Evolutionary conservation across 1,140 invertebrate genomes (phyloP), one percentile per base, ranked within the genome.

Genomic region (Chironomus tepperi): DNA sequence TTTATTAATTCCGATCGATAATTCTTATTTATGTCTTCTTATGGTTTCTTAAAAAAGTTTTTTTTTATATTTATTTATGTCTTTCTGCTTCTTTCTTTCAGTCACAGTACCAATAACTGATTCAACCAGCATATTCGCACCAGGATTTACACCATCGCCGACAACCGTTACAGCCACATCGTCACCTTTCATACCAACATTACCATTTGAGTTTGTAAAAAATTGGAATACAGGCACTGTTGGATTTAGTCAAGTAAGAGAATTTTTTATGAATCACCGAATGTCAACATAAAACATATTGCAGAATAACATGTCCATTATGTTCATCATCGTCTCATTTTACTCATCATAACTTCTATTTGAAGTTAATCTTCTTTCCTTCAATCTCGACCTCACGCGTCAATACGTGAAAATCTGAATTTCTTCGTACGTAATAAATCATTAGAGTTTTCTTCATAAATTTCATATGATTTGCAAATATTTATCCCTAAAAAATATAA

Each of bases 71-170:
- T 57, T 57, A 57, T 57, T 57, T 57, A 1, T 7, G 7, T 70
- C 65, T 70, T n/a, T 34, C 18, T 21, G 1, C 64, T 18, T 67
- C 2, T 67, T 16, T 67, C 64, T 67, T 19, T 70, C 65, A 70
- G 65, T 70, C 18, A 70, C 65, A 18, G 65, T 70, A 18, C 65
- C 65, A 70, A 70, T 70, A 70, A 70, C 65, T 70, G 65, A 70
- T 21, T 70, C 65, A n/a, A 57, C 47, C n/a, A 70, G 65, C 65
- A 70, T 70, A 18, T 70, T 70, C 18, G 19, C 65, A 18, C 19
- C 65, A 70, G 19, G 65, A 18, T 70, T 70, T 19, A 21, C 65
- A 21, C 65, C n/a, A 70, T 18, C 65, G 6, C n/a, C 65, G 9
- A 18, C 16, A 18, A 18, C 65, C n/a, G n/a, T n/a, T n/a, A n/a